Evolutionary conservation across 30 jellyfish, hydroid and myxozoan genomes (phyloP).

Genomic region (Hydractinia symbiolongicarpus): DNA sequence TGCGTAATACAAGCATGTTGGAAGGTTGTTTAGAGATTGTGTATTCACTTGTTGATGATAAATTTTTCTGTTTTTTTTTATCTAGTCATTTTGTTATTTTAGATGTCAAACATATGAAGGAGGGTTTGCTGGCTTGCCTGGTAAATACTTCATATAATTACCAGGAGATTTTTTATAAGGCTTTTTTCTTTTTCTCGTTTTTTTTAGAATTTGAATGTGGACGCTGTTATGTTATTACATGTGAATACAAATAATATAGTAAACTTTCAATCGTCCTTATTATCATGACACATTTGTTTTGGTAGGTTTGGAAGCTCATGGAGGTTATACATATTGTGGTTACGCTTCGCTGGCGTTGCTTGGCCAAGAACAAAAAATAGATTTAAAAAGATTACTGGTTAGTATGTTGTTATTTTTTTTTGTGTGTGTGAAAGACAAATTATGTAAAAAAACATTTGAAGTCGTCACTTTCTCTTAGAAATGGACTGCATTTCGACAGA

Average conservation of each 20-base stretch:
- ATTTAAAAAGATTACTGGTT: constrained; percentile 56
- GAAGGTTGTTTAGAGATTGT: too few species aligned
- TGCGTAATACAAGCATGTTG: too few species aligned
- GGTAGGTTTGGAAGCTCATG: constrained; percentile 95
- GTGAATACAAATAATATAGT: too few species aligned
- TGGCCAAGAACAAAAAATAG: constrained; percentile 77
- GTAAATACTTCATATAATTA: constrained; percentile 10
- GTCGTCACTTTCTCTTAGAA: constrained; percentile 34
- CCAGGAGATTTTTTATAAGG: not conserved
- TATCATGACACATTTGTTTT: not conserved
- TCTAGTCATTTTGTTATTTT: not conserved
- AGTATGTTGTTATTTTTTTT: not conserved
- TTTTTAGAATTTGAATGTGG: not conserved
- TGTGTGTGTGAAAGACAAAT: not conserved
- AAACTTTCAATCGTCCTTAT: not conserved
- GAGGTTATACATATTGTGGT: constrained; percentile 96
- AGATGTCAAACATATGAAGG: constrained; percentile 95
- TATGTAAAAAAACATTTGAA: not conserved
- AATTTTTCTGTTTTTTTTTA: too few species aligned
- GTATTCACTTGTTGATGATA: too few species aligned
- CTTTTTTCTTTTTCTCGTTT: not conserved
- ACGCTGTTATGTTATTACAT: not conserved
- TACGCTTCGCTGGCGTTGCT: constrained; percentile 87
- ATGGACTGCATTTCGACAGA: constrained; percentile 86
- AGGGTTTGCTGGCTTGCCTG: constrained; percentile 92